Evolutionary conservation across 2,113 vertebrate species (phyloP).

Genomic region (Pica pica): DNA sequence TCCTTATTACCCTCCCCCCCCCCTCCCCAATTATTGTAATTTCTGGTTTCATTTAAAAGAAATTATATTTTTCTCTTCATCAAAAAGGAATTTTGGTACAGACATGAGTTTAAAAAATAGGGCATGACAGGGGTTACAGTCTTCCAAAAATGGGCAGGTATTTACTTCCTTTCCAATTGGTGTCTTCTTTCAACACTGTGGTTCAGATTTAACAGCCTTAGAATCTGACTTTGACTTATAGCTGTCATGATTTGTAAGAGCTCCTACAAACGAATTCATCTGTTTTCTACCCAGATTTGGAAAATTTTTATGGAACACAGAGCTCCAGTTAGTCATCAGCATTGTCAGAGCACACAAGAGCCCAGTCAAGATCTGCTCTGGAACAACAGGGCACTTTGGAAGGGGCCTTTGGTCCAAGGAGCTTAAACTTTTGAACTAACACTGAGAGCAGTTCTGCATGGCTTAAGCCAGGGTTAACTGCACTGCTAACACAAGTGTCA

Average conservation of each 20-base stretch:
- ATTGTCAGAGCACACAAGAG: background rate
- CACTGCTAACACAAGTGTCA: background rate
- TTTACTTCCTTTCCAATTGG: background rate
- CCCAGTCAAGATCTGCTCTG: background rate
- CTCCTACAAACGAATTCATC: background rate
- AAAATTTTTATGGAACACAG: background rate
- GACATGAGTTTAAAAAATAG: background rate
- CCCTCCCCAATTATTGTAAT: background rate
- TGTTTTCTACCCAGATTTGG: background rate
- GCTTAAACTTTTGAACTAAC: background rate
- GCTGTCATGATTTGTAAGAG: background rate
- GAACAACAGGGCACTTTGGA: background rate
- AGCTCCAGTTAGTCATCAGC: background rate
- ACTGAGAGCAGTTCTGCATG: background rate
- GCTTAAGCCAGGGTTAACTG: background rate
- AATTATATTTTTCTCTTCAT: background rate
- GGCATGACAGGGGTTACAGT: background rate
- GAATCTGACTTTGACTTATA: background rate
- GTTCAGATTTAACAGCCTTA: background rate
- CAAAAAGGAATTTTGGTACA: background rate
- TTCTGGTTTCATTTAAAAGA: background rate
- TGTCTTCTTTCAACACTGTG: background rate
- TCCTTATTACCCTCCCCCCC: background rate
- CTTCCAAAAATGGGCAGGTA: background rate
- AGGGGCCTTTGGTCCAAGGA: background rate